phyloP scores from a whole-genome alignment of 2,797 vertebrate genomes.

The Liparis tanakae region DNA sequence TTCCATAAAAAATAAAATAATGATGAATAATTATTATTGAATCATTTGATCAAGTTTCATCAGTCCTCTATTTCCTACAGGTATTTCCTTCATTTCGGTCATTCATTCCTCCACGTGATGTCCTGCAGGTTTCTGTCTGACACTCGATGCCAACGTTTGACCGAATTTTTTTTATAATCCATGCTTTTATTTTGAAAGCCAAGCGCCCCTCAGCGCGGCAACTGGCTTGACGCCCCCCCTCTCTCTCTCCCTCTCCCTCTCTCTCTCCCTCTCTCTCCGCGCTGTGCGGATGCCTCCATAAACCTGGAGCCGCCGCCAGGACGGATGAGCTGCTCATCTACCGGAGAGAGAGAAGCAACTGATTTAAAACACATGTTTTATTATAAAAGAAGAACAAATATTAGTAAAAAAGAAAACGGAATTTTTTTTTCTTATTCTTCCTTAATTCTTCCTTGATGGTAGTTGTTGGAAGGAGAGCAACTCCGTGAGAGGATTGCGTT shows the following conservation, averaged over 20 bases:
- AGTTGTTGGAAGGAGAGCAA: slow-evolving; percentile 43
- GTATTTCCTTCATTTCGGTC: not conserved
- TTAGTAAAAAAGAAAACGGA: not conserved
- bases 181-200: slow-evolving; percentile 73
- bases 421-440: slow-evolving; percentile 9
- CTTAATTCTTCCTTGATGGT: not conserved
- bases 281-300: slow-evolving; percentile 49
- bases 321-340: slow-evolving; percentile 49
- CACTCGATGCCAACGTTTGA: not conserved
- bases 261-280: slow-evolving; percentile 14
- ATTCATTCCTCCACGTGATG: not conserved
- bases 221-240: slow-evolving; percentile 48
- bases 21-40: no score
- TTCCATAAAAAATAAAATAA: no score
- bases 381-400: not conserved
- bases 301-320: slow-evolving; percentile 56
- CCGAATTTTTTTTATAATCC: not conserved
- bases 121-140: not conserved
- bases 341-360: slow-evolving; percentile 21
- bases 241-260: slow-evolving; percentile 27
- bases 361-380: not conserved
- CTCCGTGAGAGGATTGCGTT: slow-evolving; percentile 57
- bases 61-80: not conserved
- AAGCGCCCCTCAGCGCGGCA: slow-evolving; percentile 3
- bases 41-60: no score